Base-by-base conservation (phyloP, 2,888 invertebrate genomes). In the Gandaritis pyraliata region DNA sequence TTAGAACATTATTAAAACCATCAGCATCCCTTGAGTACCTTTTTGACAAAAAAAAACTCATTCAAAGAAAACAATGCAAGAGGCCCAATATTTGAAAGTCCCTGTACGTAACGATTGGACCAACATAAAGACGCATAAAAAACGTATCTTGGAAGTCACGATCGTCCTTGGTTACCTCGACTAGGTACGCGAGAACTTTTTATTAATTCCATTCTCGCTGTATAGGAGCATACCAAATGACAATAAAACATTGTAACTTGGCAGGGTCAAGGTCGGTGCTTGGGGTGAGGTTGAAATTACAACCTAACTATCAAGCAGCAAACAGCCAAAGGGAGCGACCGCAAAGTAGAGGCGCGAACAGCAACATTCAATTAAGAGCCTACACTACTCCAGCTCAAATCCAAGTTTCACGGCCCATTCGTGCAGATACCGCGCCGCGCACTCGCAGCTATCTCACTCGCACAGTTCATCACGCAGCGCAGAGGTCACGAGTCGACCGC, bases 81-180 rank as follows among this genome's bases (percentile, higher is more conserved):
- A 23, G 5, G 23, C 23, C 1, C 3, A 23, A 2, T 23, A 23
- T 23, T 23, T 23, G 33, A 33, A 2, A 41, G n/a, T 13, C 13
- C 13, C n/a, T n/a, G n/a, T n/a, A n/a, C n/a, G n/a, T n/a, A n/a
- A 41, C 41, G 11, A 16, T 16, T 16, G 16, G 38, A 15, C 33
- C 18, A 33, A 43, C 49, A 11, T n/a, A 16, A 3, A 16, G 41
- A 16, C n/a, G 10, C 29, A 46, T 4, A 48, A 58, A 58, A 58
- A 39, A 41, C 33, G 12, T 52, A 52, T 52, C 47, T 51, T 43
- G 43, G 59, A 59, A 59, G 48, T 59, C 53, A 59, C 53, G 59
- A 49, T 43, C 29, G 53, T 49, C 53, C 49, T 59, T 54, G 48
- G 23, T n/a, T 49, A 43, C 46, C 23, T 54, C 38, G 46, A 54